Conservation (phyloP, 2,797 vertebrate genomes). For the Betta splendens region DNA sequence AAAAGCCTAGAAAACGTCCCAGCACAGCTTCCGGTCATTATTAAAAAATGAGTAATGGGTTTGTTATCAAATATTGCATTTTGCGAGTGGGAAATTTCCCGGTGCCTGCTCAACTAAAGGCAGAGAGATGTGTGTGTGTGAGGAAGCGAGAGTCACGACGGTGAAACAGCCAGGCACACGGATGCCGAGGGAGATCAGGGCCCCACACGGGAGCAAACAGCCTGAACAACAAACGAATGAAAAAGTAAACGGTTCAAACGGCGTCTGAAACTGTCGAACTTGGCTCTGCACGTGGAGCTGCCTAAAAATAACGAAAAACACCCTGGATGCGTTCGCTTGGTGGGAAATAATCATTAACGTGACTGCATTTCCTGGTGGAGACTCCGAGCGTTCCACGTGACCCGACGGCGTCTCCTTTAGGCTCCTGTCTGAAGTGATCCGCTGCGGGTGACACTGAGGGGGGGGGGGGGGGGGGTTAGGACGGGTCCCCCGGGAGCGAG, state of each 20-base stretch:
- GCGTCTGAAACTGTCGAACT: neutral
- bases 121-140: constrained; percentile 13
- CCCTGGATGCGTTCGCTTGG: constrained; percentile 1
- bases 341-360: constrained; percentile 14
- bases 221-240: too few relatives aligned
- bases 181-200: too few relatives aligned
- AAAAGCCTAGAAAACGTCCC: neutral
- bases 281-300: neutral
- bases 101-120: constrained; percentile 4
- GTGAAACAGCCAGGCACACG: constrained; percentile 31
- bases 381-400: constrained; percentile 17
- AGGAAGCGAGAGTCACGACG: constrained; percentile 28
- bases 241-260: neutral
- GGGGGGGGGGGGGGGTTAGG: too few relatives aligned
- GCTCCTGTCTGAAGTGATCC: constrained; percentile 55
- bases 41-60: constrained; percentile 4
- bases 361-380: constrained; percentile 25
- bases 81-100: neutral
- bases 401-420: constrained; percentile 36
- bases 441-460: constrained; percentile 50
- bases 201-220: too few relatives aligned
- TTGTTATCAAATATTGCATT: neutral
- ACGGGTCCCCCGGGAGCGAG: too few relatives aligned
- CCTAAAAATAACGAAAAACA: too few relatives aligned
- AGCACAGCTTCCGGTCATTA: neutral